Evolutionary conservation across 2,113 vertebrate genomes (phyloP).

Genomic region (Stigmatopora nigra): DNA sequence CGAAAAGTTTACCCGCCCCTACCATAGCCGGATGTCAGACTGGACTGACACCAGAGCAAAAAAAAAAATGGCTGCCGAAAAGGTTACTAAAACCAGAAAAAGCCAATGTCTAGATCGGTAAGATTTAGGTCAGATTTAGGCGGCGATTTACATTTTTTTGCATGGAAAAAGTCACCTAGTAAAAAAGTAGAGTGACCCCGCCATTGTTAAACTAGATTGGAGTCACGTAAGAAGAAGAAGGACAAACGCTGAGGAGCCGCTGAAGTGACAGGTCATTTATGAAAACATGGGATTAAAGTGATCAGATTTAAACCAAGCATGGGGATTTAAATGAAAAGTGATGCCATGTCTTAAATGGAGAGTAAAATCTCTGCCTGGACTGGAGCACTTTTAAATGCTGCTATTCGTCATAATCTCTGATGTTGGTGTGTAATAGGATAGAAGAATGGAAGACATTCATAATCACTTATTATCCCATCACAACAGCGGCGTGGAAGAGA

Average conservation of each 20-base stretch:
- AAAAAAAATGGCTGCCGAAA: conserved; percentile 35
- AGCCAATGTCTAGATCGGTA: conserved; percentile 27
- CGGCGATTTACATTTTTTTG: conserved; percentile 4
- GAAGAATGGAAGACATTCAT: conserved; percentile 1
- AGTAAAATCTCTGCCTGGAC: conserved; percentile 7
- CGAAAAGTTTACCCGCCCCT: too few species aligned
- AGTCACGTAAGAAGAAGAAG: not conserved
- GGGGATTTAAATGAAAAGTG: conserved; percentile 11
- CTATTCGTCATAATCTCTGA: not conserved
- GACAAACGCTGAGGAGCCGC: not conserved
- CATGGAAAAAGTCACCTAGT: not conserved
- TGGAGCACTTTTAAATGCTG: conserved; percentile 3
- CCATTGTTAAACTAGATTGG: not conserved
- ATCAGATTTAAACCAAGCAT: conserved; percentile 21
- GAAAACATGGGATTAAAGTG: conserved; percentile 13
- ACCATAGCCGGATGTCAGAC: conserved; percentile 39
- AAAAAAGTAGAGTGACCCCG: not conserved
- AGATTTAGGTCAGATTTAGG: conserved; percentile 1
- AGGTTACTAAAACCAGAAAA: conserved; percentile 51
- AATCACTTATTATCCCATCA: conserved; percentile 10
- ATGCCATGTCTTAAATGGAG: not conserved
- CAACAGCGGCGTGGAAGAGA: not conserved
- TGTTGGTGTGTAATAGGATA: not conserved
- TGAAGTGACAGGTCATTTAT: conserved; percentile 16
- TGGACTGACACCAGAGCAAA: conserved; percentile 36